phyloP scores from a whole-genome alignment of 2,888 invertebrate species.

The Caenorhabditis becei region DNA sequence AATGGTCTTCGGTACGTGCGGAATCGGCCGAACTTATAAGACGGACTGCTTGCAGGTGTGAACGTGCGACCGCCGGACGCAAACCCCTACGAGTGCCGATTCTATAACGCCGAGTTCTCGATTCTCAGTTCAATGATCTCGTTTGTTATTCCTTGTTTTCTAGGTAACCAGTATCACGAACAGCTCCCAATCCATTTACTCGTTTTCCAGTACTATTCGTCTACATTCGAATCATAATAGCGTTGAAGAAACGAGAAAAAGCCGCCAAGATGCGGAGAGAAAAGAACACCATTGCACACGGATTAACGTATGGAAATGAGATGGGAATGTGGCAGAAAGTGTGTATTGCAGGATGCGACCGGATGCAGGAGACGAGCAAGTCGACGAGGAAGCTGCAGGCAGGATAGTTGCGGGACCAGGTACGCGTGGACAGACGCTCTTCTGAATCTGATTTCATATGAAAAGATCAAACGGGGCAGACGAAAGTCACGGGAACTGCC shows the following conservation, averaged over 20 bases:
- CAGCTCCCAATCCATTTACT: too few relatives aligned
- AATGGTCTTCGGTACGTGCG: slow-evolving; percentile 90
- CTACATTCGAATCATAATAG: slow-evolving; percentile 82
- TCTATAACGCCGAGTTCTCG: slow-evolving; percentile 84
- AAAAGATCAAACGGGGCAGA: too few relatives aligned
- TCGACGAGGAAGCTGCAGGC: slow-evolving; percentile 79
- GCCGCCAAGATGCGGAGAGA: slow-evolving; percentile 73
- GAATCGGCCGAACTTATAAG: background rate
- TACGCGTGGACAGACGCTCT: slow-evolving; percentile 45
- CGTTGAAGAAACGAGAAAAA: slow-evolving; percentile 79
- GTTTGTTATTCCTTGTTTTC: slow-evolving; percentile 83
- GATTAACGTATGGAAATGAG: slow-evolving; percentile 33
- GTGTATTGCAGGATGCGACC: slow-evolving; percentile 44
- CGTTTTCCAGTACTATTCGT: slow-evolving; percentile 83
- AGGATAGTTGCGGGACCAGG: slow-evolving; percentile 80
- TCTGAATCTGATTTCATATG: background rate
- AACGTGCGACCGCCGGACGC: slow-evolving; percentile 78
- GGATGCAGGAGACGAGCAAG: slow-evolving; percentile 56
- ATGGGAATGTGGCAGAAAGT: background rate
- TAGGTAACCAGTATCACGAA: slow-evolving; percentile 76
- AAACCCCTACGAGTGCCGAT: slow-evolving; percentile 82
- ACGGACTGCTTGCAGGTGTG: slow-evolving; percentile 68
- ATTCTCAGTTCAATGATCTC: slow-evolving; percentile 83
- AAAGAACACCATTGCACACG: slow-evolving; percentile 54
- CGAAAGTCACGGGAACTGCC: too few relatives aligned